phyloP scores from a whole-genome alignment of 2,797 vertebrate species.

The Arnoldichthys spilopterus region DNA sequence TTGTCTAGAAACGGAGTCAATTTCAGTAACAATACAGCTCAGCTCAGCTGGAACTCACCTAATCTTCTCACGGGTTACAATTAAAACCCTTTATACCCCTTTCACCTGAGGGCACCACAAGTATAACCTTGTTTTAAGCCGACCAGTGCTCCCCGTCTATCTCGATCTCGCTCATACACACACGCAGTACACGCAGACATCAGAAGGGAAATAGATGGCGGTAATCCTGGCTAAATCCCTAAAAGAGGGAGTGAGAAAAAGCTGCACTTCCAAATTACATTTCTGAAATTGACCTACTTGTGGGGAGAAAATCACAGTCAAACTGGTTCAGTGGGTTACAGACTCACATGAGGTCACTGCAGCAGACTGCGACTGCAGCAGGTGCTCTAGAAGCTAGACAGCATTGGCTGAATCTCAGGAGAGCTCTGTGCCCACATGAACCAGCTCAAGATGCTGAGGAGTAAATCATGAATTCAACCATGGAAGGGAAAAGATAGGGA shows the following conservation, averaged over 20 bases:
- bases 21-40: not conserved
- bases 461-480: not conserved
- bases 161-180: slow-evolving; percentile 21
- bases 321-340: slow-evolving; percentile 6
- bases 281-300: slow-evolving; percentile 69
- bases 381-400: not conserved
- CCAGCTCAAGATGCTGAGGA: not conserved
- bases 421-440: not conserved
- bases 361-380: too few relatives aligned
- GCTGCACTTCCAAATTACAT: slow-evolving; percentile 59
- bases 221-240: not conserved
- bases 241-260: slow-evolving; percentile 49
- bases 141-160: not conserved
- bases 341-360: not conserved
- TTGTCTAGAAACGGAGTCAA: slow-evolving; percentile 15
- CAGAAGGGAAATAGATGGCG: slow-evolving; percentile 40
- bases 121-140: slow-evolving; percentile 59
- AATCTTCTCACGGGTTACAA: slow-evolving; percentile 42
- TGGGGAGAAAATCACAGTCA: slow-evolving; percentile 28
- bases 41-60: slow-evolving; percentile 46
- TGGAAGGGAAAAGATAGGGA: not conserved
- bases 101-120: slow-evolving; percentile 63
- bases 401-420: not conserved
- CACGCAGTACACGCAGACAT: slow-evolving; percentile 31
- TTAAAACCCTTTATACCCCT: slow-evolving; percentile 60